These are phyloP conservation scores for Momotus momota DNA, from an alignment of 2,797 vertebrate genomes.

Conservation along the genomic window DNA sequence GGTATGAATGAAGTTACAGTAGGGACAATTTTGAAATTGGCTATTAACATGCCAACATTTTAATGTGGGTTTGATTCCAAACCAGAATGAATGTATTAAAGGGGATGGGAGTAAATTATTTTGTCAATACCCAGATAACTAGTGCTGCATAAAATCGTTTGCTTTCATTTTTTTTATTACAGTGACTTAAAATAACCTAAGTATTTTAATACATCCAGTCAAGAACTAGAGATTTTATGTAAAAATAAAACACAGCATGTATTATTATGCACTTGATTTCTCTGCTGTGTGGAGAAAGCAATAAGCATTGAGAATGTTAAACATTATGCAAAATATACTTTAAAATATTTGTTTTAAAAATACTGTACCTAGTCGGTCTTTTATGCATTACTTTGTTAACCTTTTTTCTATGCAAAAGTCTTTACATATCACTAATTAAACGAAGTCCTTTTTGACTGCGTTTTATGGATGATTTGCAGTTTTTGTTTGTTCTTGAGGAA, in stretches of 20 bases:
- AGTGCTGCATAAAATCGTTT: slow-evolving; percentile 75
- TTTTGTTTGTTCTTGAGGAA: slow-evolving; percentile 29
- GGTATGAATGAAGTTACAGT: slow-evolving; percentile 64
- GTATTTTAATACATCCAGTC: slow-evolving; percentile 78
- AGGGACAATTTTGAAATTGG: slow-evolving; percentile 63
- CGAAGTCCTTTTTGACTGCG: slow-evolving; percentile 79
- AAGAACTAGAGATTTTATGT: slow-evolving; percentile 79
- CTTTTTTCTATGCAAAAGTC: slow-evolving; percentile 89
- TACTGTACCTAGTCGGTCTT: slow-evolving; percentile 82
- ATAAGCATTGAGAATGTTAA: slow-evolving; percentile 85
- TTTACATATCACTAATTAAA: slow-evolving; percentile 89
- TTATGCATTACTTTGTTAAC: slow-evolving; percentile 87
- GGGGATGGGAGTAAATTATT: slow-evolving; percentile 79
- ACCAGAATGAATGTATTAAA: slow-evolving; percentile 79
- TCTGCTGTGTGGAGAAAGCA: slow-evolving; percentile 89
- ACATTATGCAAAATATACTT: slow-evolving; percentile 84
- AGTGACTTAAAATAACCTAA: slow-evolving; percentile 79
- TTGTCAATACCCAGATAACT: slow-evolving; percentile 75
- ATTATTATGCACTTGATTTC: slow-evolving; percentile 89
- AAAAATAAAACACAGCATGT: slow-evolving; percentile 82
- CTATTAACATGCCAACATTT: slow-evolving; percentile 52
- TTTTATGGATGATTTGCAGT: slow-evolving; percentile 66
- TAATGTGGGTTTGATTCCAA: slow-evolving; percentile 75
- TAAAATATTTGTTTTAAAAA: slow-evolving; percentile 87
- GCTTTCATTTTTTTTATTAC: slow-evolving; percentile 76